Conservation (phyloP, 2,888 invertebrate genomes). For the Cantharis flavilabris region DNA sequence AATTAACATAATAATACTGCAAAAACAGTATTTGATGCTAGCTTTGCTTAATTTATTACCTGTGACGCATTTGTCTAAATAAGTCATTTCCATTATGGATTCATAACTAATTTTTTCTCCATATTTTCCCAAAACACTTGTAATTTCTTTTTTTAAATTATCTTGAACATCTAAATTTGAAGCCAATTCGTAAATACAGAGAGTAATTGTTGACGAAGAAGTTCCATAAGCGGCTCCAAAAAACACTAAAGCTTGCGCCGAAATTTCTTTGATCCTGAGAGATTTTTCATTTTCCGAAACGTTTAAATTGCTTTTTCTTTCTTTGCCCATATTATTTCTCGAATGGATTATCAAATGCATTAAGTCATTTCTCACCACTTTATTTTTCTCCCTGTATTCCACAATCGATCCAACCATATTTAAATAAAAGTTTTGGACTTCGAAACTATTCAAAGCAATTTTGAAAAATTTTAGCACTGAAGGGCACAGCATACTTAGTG, state of each 20-base stretch:
- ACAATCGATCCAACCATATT: neutral
- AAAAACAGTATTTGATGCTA: too few relatives aligned
- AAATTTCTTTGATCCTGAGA: constrained; percentile 15
- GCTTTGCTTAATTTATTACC: too few relatives aligned
- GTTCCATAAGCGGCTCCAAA: constrained; percentile 50
- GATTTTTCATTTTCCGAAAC: neutral
- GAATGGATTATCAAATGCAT: neutral
- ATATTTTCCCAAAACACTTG: constrained; percentile 47
- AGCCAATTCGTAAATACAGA: constrained; percentile 58
- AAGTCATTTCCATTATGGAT: constrained; percentile 55
- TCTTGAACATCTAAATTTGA: constrained; percentile 55
- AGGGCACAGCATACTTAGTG: neutral
- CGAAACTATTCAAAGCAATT: neutral
- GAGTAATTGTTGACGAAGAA: constrained; percentile 53
- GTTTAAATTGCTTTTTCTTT: neutral
- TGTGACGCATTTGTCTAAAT: constrained; percentile 53
- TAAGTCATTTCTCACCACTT: neutral
- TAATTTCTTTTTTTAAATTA: constrained; percentile 53
- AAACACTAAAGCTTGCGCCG: constrained; percentile 41
- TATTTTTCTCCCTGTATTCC: neutral
- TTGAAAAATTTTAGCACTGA: neutral
- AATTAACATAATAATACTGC: too few relatives aligned
- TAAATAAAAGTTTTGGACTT: neutral
- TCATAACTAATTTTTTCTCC: constrained; percentile 56
- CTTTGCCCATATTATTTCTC: neutral